A percentile compares a stretch with the other conserved stretches of the same genome.
phyloP scores from a whole-genome alignment of 2,113 vertebrate genomes.

The Paramisgurnus dabryanus region DNA sequence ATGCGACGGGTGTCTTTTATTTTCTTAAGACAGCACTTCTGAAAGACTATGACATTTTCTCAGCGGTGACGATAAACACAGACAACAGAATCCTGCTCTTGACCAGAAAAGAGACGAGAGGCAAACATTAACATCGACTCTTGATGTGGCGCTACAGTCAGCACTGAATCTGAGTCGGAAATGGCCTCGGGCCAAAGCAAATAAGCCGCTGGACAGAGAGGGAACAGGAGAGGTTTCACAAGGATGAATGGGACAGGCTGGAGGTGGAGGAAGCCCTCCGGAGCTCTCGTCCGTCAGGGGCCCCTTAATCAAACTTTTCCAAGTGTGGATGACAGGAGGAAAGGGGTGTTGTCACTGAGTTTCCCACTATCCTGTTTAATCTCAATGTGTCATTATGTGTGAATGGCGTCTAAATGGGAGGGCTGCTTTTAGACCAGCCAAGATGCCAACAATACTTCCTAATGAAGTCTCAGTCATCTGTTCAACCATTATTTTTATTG shows the following conservation, averaged over 20 bases:
- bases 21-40: constrained; percentile 40
- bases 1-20: constrained; percentile 39
- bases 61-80: constrained; percentile 44
- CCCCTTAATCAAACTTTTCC: constrained; percentile 54
- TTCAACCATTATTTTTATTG: not conserved
- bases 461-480: not conserved
- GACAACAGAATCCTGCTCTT: constrained; percentile 42
- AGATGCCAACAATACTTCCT: not conserved
- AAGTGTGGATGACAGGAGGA: not conserved
- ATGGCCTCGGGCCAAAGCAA: constrained; percentile 49
- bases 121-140: constrained; percentile 48
- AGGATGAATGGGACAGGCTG: constrained; percentile 46
- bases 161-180: constrained; percentile 52
- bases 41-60: constrained; percentile 42
- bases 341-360: constrained; percentile 42
- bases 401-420: not conserved
- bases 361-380: not conserved
- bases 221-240: constrained; percentile 14
- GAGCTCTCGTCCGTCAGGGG: constrained; percentile 49
- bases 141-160: constrained; percentile 55
- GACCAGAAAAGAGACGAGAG: constrained; percentile 14
- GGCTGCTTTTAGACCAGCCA: not conserved
- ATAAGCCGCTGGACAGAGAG: constrained; percentile 43
- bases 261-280: constrained; percentile 35
- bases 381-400: not conserved